phyloP scores from a whole-genome alignment of 2,888 invertebrate species.

The Drosophila acutilabella region DNA sequence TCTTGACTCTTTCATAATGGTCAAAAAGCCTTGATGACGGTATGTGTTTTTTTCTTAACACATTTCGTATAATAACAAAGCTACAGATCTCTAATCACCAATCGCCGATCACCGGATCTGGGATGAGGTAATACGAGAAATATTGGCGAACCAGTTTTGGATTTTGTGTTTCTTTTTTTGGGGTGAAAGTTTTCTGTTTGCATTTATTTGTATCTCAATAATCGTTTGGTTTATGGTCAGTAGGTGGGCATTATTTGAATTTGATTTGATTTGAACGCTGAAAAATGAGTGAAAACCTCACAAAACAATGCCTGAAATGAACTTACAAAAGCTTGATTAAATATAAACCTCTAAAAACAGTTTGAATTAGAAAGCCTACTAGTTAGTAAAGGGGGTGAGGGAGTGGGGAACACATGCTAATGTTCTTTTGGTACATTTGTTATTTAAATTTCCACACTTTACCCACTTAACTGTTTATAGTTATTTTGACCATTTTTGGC shows the following conservation, averaged over 20 bases:
- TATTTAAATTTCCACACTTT: background rate
- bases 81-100: background rate
- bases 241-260: constrained; percentile 63
- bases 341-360: background rate
- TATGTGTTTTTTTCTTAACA: constrained; percentile 29
- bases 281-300: constrained; percentile 50
- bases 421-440: too few species aligned
- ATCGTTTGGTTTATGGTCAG: constrained; percentile 51
- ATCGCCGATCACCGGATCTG: constrained; percentile 8
- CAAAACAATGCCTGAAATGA: constrained; percentile 2
- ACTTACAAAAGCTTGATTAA: constrained; percentile 18
- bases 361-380: too few species aligned
- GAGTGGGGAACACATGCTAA: background rate
- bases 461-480: constrained; percentile 14
- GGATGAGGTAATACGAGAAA: constrained; percentile 69
- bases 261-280: constrained; percentile 29
- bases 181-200: constrained; percentile 60
- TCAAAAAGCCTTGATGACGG: constrained; percentile 29
- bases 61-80: too few species aligned
- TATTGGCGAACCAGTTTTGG: constrained; percentile 70
- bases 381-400: too few species aligned
- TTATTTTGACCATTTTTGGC: constrained; percentile 9
- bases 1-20: constrained; percentile 40
- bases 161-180: constrained; percentile 37
- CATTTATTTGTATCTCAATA: constrained; percentile 27